Conservation (phyloP, 2,797 vertebrate genomes). For the Melanotaenia parkinsoni region DNA sequence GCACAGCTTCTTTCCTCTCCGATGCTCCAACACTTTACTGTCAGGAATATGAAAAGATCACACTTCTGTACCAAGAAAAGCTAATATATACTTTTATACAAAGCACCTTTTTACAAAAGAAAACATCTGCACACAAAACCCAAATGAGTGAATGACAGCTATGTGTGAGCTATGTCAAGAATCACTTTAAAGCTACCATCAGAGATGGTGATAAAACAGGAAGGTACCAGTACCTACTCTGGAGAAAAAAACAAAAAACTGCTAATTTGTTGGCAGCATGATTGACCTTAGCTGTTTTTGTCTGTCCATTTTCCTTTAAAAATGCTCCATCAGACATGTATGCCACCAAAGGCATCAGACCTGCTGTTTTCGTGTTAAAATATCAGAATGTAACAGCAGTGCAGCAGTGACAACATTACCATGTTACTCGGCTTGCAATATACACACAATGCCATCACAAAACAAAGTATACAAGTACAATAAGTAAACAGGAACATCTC, state of each 20-base stretch:
- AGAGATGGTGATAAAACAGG: conserved; percentile 91
- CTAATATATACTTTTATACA: conserved; percentile 94
- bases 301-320: conserved; percentile 73
- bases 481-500: conserved; percentile 88
- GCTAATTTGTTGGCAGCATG: conserved; percentile 90
- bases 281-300: conserved; percentile 79
- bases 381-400: conserved; percentile 89
- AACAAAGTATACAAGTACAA: conserved; percentile 88
- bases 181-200: conserved; percentile 98
- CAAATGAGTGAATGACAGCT: conserved; percentile 94
- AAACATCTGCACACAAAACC: conserved; percentile 91
- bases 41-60: conserved; percentile 97
- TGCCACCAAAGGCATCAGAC: conserved; percentile 75
- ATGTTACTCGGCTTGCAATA: conserved; percentile 89
- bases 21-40: conserved; percentile 93
- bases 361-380: conserved; percentile 84
- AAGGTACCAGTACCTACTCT: conserved; percentile 99
- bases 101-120: conserved; percentile 91
- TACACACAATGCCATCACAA: conserved; percentile 90
- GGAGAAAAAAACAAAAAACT: conserved; percentile 88
- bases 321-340: conserved; percentile 71
- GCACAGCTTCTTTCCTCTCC: conserved; percentile 81
- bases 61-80: conserved; percentile 98
- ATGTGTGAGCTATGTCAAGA: conserved; percentile 93
- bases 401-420: conserved; percentile 92